phyloP scores from a whole-genome alignment of 2,113 vertebrate species.

The Gallinago media region DNA sequence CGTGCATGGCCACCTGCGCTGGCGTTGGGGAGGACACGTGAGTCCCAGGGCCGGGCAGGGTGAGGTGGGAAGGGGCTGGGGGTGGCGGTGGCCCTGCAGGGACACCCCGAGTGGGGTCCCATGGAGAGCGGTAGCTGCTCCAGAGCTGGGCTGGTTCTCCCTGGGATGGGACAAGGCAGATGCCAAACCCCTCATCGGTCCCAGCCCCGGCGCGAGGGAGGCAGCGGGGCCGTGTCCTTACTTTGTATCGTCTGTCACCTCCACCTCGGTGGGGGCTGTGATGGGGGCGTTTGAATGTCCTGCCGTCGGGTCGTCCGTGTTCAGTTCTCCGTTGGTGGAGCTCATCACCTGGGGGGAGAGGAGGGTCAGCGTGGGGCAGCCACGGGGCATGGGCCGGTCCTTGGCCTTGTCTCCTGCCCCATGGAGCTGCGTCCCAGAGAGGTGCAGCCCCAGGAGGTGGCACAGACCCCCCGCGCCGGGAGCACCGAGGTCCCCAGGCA shows the following conservation, averaged over 20 bases:
- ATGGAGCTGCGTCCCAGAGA: fast-evolving
- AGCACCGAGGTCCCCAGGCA: not conserved
- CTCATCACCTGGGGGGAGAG: constrained; percentile 86
- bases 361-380: fast-evolving
- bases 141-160: not conserved
- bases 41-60: not conserved
- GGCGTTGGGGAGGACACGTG: not conserved
- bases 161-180: fast-evolving
- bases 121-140: not conserved
- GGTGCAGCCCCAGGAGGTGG: not conserved
- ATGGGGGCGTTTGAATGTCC: constrained; percentile 98
- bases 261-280: constrained; percentile 93
- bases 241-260: constrained; percentile 97
- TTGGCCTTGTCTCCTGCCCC: fast-evolving
- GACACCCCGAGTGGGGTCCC: fast-evolving
- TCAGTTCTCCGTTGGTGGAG: constrained; percentile 97
- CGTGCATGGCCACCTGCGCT: fast-evolving
- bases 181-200: fast-evolving
- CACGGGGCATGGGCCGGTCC: fast-evolving
- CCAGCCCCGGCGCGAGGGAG: fast-evolving
- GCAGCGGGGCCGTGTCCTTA: constrained; percentile 55
- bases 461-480: fast-evolving
- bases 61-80: not conserved
- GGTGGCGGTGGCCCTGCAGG: not conserved
- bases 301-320: constrained; percentile 94